Evolutionary conservation across 1,140 invertebrate species (phyloP), one percentile per base, ranked within the genome.

Genomic region (Cotesia glomerata): DNA sequence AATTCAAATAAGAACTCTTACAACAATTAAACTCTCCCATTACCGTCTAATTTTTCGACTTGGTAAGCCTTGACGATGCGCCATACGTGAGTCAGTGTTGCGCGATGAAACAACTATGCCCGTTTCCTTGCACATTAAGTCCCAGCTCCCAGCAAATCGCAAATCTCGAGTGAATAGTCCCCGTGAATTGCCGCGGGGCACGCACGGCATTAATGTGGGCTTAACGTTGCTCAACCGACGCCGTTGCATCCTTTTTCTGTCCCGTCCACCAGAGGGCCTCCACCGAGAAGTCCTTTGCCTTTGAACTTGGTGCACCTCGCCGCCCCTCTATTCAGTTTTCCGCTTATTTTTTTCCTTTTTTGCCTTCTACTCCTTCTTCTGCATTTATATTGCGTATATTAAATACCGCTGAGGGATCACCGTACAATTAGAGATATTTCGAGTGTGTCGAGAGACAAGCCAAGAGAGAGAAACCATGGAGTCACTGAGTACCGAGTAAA

Each of bases 111-210:
- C 79, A 75, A 81, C 77, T 72, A 72, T 77, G 80, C 76, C 76
- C 77, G 80, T 76, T 84, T 82, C 82, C 78, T 80, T 82, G 76
- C 79, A 79, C 76, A 79, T 82, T 79, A 81, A 79, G 78, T 83
- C 79, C 70, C 75, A 71, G 75, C 78, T 83, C 79, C 70, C 75
- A 71, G 75, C 78, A 79, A 80, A 80, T 79, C 81, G 79, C 80
- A 79, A 74, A 79, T 82, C 77, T 77, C 74, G 35, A 34, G 34
- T n/a, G 59, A 35, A 56, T 56, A 56, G 52, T 61, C 74, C 75
- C 69, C 73, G 66, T 78, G 80, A 85, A 85, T 83, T 82, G 81
- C 84, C 76, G 73, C 59, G 70, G 72, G 79, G 74, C 84, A 85
- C 82, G 84, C 84, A 82, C 80, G 61, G 72, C 65, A 73, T 76